phyloP scores from a whole-genome alignment of 2,888 invertebrate genomes.

The Neria commutata region DNA sequence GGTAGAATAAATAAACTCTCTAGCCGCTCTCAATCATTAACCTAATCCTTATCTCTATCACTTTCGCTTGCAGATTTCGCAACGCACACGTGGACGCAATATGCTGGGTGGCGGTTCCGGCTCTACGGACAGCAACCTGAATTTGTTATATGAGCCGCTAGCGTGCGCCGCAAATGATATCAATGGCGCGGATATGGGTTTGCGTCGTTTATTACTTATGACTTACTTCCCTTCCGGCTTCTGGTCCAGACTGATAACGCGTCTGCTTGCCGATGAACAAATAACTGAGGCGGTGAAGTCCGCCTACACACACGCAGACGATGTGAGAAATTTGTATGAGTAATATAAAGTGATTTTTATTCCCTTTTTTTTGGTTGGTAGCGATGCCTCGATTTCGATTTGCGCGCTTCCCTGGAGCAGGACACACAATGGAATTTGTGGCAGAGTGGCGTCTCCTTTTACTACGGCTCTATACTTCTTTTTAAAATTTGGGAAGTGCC shows the following conservation, averaged over 20 bases:
- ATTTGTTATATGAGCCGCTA: slow-evolving; percentile 50
- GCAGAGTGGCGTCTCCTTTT: slow-evolving; percentile 89
- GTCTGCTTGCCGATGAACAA: slow-evolving; percentile 88
- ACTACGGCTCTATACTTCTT: slow-evolving; percentile 80
- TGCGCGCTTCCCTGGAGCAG: slow-evolving; percentile 54
- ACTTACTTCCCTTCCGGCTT: slow-evolving; percentile 98
- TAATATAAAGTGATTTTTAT: not conserved
- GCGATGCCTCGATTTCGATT: slow-evolving; percentile 54
- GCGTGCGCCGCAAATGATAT: slow-evolving; percentile 16
- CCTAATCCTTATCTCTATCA: not conserved
- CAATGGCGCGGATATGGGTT: slow-evolving; percentile 38
- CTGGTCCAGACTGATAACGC: slow-evolving; percentile 92
- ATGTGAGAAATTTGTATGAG: slow-evolving; percentile 61
- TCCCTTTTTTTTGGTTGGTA: slow-evolving; percentile 15
- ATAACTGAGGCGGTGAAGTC: slow-evolving; percentile 79
- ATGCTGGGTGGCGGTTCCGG: slow-evolving; percentile 52
- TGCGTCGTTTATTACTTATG: slow-evolving; percentile 80
- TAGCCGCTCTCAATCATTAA: not conserved
- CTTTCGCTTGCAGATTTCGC: slow-evolving; percentile 43
- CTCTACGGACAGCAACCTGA: slow-evolving; percentile 55
- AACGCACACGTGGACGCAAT: slow-evolving; percentile 53
- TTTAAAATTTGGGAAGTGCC: slow-evolving; percentile 84
- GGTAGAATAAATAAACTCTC: slow-evolving; percentile 27
- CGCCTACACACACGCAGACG: slow-evolving; percentile 74
- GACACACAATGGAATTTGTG: slow-evolving; percentile 88